Base-by-base conservation (phyloP, 2,888 invertebrate genomes). In the Leptothorax acervorum region DNA sequence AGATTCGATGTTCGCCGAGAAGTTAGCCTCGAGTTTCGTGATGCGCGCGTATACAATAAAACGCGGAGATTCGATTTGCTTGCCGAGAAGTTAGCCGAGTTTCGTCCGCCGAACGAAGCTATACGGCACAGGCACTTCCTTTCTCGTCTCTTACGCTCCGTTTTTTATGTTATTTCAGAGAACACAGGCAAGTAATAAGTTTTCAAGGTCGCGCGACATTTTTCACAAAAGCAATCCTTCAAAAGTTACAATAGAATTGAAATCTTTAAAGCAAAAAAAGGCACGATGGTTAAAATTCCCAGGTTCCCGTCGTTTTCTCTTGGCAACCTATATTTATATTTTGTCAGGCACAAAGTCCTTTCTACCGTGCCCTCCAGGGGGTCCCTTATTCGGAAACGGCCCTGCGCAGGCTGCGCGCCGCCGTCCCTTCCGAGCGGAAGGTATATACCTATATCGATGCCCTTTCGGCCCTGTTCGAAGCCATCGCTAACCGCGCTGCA, bases 401-500 rank as follows among this genome's bases (percentile, higher is more conserved):
- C 60, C 35, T 28, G 55, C 55, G 31, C 71, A 15, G 35, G n/a
- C n/a, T 35, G 35, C 35, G 35, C 35, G 35, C 35, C 45, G 5
- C 39, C 18, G 48, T 57, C 12, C 74, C 28, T 73, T 12, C 12
- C 35, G 28, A 39, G 57, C 15, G 31, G 12, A 9, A 70, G 35
- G 18, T 48, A n/a, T n/a, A n/a, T n/a, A 23, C 23, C 23, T 23
- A 23, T 23, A 73, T 60, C 48, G 28, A 39, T 60, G 48, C 23
- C 73, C 73, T 51, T 73, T 35, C 12, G 39, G 48, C 35, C 48
- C 48, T n/a, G 12, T 8, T 81, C 73, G n/a, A 70, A 81, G 73
- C 79, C 73, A 73, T 79, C 68, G 60, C 83, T 79, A 60, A 18
- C 18, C 45, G 35, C 45, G 35, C 15, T 12, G 45, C 82, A 5